A percentile compares a stretch with the other conserved stretches of the same genome.
Evolutionary conservation across 2,113 vertebrate species (phyloP).

Genomic region (Gymnobelideus leadbeateri): DNA sequence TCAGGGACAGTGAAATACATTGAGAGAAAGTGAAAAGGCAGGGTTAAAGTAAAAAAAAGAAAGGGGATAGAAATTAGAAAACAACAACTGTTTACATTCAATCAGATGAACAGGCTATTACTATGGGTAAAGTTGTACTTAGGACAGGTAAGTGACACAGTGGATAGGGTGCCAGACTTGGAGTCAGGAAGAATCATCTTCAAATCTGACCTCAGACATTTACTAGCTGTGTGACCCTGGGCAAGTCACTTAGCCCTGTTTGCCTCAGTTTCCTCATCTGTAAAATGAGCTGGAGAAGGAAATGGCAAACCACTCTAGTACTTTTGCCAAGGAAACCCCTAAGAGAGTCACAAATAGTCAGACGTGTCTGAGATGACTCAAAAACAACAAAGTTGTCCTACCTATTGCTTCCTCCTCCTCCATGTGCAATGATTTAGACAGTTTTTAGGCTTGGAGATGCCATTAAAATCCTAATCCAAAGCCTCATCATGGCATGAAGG

Average conservation of each 20-base stretch:
- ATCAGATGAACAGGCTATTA: not conserved
- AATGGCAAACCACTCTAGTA: not conserved
- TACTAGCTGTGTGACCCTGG: not conserved
- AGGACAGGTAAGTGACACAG: not conserved
- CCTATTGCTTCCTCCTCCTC: no score
- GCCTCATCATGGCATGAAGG: not conserved
- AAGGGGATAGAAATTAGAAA: not conserved
- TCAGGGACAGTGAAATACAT: conserved; percentile 48
- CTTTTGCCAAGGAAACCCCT: not conserved
- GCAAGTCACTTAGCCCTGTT: not conserved
- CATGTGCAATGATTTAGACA: not conserved
- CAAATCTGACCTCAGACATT: not conserved
- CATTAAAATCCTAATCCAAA: not conserved
- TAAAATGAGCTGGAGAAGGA: not conserved
- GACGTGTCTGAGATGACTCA: not conserved
- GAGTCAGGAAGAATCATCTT: not conserved
- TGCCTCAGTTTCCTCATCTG: not conserved
- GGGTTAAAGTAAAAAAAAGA: not conserved
- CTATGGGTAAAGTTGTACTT: not conserved
- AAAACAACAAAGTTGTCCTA: not conserved
- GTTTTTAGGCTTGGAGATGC: not conserved
- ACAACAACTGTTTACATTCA: not conserved
- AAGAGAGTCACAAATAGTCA: not conserved
- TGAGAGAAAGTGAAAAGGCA: conserved; percentile 47
- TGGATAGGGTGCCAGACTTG: not conserved